Evolutionary conservation across 2,113 vertebrate species (phyloP), one percentile per base, ranked within the genome.

Genomic region (Chascanopsetta lugubris): DNA sequence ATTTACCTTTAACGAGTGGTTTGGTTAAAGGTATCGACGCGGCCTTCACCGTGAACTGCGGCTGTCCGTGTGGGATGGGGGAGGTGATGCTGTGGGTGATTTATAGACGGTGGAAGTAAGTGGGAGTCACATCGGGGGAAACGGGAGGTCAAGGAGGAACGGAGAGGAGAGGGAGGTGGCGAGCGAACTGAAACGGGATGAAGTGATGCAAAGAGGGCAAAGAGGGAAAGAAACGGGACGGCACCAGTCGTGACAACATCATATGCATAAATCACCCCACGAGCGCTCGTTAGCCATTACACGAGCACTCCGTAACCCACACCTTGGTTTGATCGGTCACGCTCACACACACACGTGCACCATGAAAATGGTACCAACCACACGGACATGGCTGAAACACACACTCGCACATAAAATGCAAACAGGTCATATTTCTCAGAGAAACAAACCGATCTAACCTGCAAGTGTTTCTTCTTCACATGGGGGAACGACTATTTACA

Each of bases 161-260:
- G 6, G 42, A 40, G 22, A 32, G 63, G 9, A 46, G 6, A 32
- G 3, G 1, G n/a, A 32, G 30, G 45, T 24, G 12, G 53, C 25
- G 6, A 36, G 17, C n/a, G 38, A 46, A 43, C 46, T 53, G 56
- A 66, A 53, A 71, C 58, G 27, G 61, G 51, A 34, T 7, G 3
- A 17, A 13, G 21, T 32, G 17, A 43, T 58, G 18, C n/a, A n/a
- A n/a, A n/a, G 34, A 50, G 3, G 13, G 46, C 25, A 57, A 57
- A 53, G 2, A 57, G 48, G 2, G 47, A 49, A 45, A 64, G n/a
- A 8, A 46, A 21, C 22, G 20, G 43, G 43, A 46, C 6, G 9
- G 22, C 18, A 46, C 43, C 5, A 21, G n/a, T 20, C 18, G 22
- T 21, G 43, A 46, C 43, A 46, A 40, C 38, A 18, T 40, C 38